Evolutionary conservation across 2,113 vertebrate species (phyloP), one percentile per base, ranked within the genome.

Genomic region (Talpa occidentalis): DNA sequence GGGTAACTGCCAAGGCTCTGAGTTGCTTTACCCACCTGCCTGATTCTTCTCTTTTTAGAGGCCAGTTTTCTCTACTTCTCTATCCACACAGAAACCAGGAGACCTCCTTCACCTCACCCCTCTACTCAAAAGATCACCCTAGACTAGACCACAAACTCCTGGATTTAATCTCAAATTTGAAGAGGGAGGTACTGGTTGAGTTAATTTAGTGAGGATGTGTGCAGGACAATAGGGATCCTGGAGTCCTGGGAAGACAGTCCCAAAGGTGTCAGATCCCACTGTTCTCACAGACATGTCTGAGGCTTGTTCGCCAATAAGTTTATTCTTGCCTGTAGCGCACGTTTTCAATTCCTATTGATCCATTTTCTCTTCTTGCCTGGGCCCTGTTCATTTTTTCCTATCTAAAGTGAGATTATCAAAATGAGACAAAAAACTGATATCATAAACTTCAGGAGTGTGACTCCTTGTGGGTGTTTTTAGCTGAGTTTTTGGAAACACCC

Each of bases 41-140:
- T 12, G 7, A 5, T 1, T 40, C 10, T 60, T 40, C 30, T 81
- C 78, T 67, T 70, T 54, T 0, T 2, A 5, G 0, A 62, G 30
- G 78, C 54, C 26, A 22, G 54, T 15, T 42, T 49, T 30, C 49
- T 83, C 26, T 44, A 35, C 24, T 28, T 40, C 64, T 60, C n/a
- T 11, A 26, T 5, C 15, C 26, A 35, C 21, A 5, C 0, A 0
- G 60, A 70, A 64, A 52, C 44, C 24, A 52, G 54, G 56, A 42
- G 2, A 52, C 10, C 15, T 15, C 22, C 16, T 35, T 79, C 35
- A 12, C 0, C 8, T 22, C 1, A 5, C 24, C 15, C 30, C 28
- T 35, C 42, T 32, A 72, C 21, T 42, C 59, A 52, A 62, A 12
- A 52, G 5, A 35, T 35, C 60, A 49, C 30, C n/a, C 26, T 26